These are phyloP conservation scores for Bucco capensis DNA, from an alignment of 2,113 vertebrate species.

Conservation along the genomic window DNA sequence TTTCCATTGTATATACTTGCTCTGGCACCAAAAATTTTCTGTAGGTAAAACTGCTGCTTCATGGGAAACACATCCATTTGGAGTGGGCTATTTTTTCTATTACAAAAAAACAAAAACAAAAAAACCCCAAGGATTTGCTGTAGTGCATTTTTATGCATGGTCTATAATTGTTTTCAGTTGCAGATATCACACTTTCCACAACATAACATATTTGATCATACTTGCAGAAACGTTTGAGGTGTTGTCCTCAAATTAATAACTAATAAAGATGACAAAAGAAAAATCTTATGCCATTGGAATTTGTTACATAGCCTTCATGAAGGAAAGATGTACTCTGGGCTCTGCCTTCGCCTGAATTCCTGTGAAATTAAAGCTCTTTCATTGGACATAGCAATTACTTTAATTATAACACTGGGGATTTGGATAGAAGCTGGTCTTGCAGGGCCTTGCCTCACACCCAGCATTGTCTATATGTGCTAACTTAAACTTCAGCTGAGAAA, in stretches of 20 bases:
- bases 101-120: too few species aligned
- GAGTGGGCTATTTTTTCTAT: neutral
- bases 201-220: neutral
- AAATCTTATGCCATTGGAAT: neutral
- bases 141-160: neutral
- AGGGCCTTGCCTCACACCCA: conserved; percentile 31
- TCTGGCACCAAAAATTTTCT: neutral
- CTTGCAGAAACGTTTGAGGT: neutral
- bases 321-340: conserved; percentile 52
- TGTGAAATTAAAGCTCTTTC: conserved; percentile 77
- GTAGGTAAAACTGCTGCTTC: neutral
- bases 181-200: neutral
- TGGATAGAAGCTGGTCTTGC: neutral
- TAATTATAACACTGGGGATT: conserved; percentile 73
- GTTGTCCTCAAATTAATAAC: neutral
- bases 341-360: conserved; percentile 70
- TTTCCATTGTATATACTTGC: neutral
- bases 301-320: conserved; percentile 31
- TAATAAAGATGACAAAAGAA: neutral
- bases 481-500: conserved; percentile 26
- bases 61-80: neutral
- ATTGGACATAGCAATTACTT: conserved; percentile 73
- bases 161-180: neutral
- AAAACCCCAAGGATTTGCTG: neutral
- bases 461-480: neutral